phyloP scores from a whole-genome alignment of 2,797 vertebrate genomes.

The Dipus sagitta region DNA sequence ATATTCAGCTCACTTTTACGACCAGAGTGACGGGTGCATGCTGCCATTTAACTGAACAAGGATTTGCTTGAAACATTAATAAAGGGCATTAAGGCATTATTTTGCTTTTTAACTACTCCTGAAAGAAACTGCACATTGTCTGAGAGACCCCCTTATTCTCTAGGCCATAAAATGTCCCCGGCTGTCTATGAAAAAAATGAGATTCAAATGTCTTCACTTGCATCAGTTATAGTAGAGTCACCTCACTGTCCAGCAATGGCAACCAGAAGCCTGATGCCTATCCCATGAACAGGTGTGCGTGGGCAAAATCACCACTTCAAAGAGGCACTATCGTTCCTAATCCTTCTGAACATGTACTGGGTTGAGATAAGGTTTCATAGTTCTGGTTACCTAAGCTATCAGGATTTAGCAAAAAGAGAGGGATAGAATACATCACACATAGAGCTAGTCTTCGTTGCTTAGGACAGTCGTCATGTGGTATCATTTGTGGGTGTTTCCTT shows the following conservation, averaged over 20 bases:
- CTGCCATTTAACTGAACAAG: background rate
- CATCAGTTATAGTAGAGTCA: background rate
- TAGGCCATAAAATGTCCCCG: background rate
- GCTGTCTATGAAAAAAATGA: background rate
- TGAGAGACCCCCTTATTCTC: background rate
- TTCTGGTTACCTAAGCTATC: background rate
- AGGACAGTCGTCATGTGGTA: no score
- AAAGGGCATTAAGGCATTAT: background rate
- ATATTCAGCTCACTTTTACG: background rate
- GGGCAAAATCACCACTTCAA: background rate
- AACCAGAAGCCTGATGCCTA: background rate
- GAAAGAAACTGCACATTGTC: background rate
- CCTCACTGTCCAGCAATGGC: background rate
- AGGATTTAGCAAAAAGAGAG: background rate
- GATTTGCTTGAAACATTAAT: slow-evolving; percentile 3
- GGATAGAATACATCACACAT: fast-evolving
- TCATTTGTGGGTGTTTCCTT: background rate
- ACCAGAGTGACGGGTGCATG: background rate
- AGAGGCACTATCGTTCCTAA: background rate
- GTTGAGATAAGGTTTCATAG: background rate
- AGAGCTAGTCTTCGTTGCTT: background rate
- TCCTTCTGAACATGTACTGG: background rate
- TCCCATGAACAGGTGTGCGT: background rate
- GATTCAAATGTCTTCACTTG: background rate
- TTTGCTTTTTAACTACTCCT: background rate